These are phyloP conservation scores for Hybos culiciformis DNA, from an alignment of 2,888 invertebrate species.

Conservation along the genomic window DNA sequence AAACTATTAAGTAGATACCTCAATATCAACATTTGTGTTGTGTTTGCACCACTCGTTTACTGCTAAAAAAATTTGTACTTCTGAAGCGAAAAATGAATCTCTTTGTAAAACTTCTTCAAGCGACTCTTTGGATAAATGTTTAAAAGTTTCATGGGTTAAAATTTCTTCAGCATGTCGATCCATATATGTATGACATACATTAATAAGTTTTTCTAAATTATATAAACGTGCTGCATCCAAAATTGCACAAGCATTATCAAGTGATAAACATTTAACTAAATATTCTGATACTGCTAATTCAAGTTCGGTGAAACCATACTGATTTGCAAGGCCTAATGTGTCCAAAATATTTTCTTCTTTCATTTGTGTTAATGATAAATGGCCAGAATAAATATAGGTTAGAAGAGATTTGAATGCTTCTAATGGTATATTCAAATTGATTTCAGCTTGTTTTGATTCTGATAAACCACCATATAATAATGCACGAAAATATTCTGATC, in stretches of 20 bases:
- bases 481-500: conserved; percentile 92
- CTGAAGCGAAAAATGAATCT: conserved; percentile 92
- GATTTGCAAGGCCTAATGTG: conserved; percentile 77
- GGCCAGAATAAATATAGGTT: conserved; percentile 91
- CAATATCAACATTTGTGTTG: conserved; percentile 46
- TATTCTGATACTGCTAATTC: conserved; percentile 89
- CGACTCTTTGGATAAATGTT: conserved; percentile 62
- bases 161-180: conserved; percentile 81
- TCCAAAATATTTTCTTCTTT: conserved; percentile 57
- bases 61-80: conserved; percentile 87
- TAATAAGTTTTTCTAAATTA: conserved; percentile 48
- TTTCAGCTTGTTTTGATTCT: conserved; percentile 62
- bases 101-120: conserved; percentile 73
- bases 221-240: conserved; percentile 74
- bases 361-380: conserved; percentile 50
- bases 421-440: conserved; percentile 69
- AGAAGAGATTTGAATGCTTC: conserved; percentile 80
- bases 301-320: conserved; percentile 87
- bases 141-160: conserved; percentile 70
- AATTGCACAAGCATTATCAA: conserved; percentile 87
- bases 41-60: conserved; percentile 75
- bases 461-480: conserved; percentile 64
- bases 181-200: conserved; percentile 79
- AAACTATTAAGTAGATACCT: conserved; percentile 16
- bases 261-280: conserved; percentile 71